Evolutionary conservation across 2,113 vertebrate species (phyloP).

Genomic region (Bungarus multicinctus): DNA sequence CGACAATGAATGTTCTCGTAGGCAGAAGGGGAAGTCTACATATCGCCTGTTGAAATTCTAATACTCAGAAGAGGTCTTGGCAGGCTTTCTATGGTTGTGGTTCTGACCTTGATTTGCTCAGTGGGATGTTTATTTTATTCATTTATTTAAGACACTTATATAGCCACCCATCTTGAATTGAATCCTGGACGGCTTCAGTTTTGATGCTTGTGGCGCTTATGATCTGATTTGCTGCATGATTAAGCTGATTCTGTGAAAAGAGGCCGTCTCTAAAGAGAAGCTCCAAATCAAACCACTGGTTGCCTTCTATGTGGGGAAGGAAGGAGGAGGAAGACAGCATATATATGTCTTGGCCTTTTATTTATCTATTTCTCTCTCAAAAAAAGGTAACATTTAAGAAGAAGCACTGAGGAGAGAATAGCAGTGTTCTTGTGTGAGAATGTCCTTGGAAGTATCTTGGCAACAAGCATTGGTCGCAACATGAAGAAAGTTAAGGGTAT

Average conservation of each 20-base stretch:
- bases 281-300: background rate
- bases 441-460: slow-evolving; percentile 61
- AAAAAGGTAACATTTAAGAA: background rate
- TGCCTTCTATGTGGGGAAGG: background rate
- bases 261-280: slow-evolving; percentile 15
- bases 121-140: slow-evolving; percentile 25
- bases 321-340: background rate
- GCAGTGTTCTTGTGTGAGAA: slow-evolving; percentile 40
- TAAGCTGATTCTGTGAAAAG: slow-evolving; percentile 42
- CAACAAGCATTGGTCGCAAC: slow-evolving; percentile 59
- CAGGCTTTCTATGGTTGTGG: slow-evolving; percentile 29
- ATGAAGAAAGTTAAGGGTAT: slow-evolving; percentile 59
- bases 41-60: slow-evolving; percentile 42
- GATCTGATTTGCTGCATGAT: slow-evolving; percentile 66
- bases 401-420: slow-evolving; percentile 14
- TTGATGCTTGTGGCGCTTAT: slow-evolving; percentile 29
- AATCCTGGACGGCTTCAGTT: background rate
- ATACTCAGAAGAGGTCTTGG: slow-evolving; percentile 43
- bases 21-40: slow-evolving; percentile 7
- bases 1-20: slow-evolving; percentile 7
- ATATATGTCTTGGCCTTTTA: slow-evolving; percentile 35
- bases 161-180: background rate
- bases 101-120: slow-evolving; percentile 72
- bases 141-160: background rate
- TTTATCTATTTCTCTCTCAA: background rate